phyloP scores from a whole-genome alignment of 2,797 vertebrate species.

The Lepus oiostolus region DNA sequence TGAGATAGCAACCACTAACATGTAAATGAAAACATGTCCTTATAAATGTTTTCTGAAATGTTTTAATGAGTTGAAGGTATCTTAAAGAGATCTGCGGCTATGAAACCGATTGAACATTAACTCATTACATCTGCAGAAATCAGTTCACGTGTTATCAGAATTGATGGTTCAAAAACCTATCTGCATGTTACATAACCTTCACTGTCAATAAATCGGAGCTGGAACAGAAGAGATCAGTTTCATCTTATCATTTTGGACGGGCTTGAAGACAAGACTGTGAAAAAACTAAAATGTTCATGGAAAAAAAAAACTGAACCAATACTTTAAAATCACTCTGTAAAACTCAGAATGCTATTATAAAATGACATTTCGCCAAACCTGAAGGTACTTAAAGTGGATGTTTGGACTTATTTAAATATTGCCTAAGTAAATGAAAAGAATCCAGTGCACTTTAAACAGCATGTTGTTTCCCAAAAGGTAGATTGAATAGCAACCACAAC shows the following conservation, averaged over 20 bases:
- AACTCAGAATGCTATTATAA: constrained; percentile 6
- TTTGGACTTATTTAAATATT: constrained; percentile 75
- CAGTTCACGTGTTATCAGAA: constrained; percentile 51
- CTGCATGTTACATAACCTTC: constrained; percentile 65
- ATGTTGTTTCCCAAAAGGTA: constrained; percentile 57
- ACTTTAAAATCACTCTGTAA: constrained; percentile 42
- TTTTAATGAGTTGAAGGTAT: constrained; percentile 62
- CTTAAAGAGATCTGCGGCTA: constrained; percentile 67
- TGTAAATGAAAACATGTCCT: constrained; percentile 31
- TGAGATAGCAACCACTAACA: constrained; percentile 4
- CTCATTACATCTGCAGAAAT: constrained; percentile 37
- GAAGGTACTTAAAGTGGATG: constrained; percentile 53
- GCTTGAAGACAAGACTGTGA: constrained; percentile 27
- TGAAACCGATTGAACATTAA: constrained; percentile 71
- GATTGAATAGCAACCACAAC: constrained; percentile 13
- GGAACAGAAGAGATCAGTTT: constrained; percentile 5
- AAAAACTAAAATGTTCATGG: constrained; percentile 58
- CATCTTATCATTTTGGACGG: not conserved
- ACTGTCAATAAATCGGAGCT: constrained; percentile 63
- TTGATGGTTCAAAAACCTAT: constrained; percentile 50
- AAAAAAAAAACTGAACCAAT: not conserved
- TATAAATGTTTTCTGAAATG: constrained; percentile 43
- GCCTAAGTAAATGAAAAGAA: constrained; percentile 69
- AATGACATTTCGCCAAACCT: not conserved
- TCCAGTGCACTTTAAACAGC: constrained; percentile 67